Evolutionary conservation across 2,797 vertebrate genomes (phyloP), one percentile per base, ranked within the genome.

Genomic region (Buphagus erythrorhynchus): DNA sequence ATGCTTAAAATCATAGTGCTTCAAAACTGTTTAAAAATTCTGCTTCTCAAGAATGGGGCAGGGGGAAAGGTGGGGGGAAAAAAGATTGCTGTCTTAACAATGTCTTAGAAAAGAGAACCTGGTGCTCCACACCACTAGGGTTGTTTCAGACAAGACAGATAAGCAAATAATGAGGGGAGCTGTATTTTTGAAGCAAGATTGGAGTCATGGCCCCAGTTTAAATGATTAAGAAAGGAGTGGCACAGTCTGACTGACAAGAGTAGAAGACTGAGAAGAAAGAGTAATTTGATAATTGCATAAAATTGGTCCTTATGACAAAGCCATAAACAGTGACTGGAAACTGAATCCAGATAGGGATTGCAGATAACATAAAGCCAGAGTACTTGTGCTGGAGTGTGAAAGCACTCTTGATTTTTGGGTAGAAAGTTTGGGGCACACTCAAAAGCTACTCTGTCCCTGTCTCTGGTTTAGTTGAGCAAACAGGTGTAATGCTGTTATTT

Each of bases 301-400:
- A 84, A 88, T 88, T 81, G n/a, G 31, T 92, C 57, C 24, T 66
- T 69, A 49, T 6, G 11, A 45, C 33, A 77, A 55, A 88, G 65
- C 43, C 24, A 4, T 46, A 69, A 72, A 38, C 38, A 36, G 38
- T 35, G 71, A 38, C 20, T 81, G 54, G 46, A 69, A 75, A 68
- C 38, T 57, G 75, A 52, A 80, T 83, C 45, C 35, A 83, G 62
- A 5, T 26, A 24, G 42, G 15, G 22, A 35, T n/a, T 28, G 25
- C 13, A 72, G 66, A 43, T 77, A 61, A 87, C 43, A 46, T 18
- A 76, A 59, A 80, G 22, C n/a, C 75, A 91, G 36, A 11, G 6
- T 35, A 48, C 9, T 25, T 35, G 7, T 76, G 45, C 31, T 63
- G 25, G 19, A 51, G 40, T 75, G 8, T 75, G 42, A 24, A 22